phyloP scores from a whole-genome alignment of 2,888 invertebrate genomes.

The Gortyna flavago region DNA sequence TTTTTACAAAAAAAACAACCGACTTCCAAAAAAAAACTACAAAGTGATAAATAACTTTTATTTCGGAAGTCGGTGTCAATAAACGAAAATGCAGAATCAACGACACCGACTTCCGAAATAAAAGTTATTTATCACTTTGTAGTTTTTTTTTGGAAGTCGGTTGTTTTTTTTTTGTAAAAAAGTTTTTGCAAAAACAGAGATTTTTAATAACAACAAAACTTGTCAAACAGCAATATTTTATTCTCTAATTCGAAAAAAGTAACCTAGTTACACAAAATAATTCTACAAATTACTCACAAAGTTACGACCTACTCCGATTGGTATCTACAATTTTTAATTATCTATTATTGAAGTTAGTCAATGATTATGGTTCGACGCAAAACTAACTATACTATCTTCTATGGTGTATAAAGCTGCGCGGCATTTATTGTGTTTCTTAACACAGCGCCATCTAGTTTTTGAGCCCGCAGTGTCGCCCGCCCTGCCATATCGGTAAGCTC shows the following conservation, averaged over 20 bases:
- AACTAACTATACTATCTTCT: slow-evolving; percentile 31
- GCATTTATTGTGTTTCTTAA: slow-evolving; percentile 34
- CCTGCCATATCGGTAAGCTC: slow-evolving; percentile 28
- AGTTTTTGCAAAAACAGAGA: not conserved
- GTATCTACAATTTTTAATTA: not conserved
- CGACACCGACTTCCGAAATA: no score
- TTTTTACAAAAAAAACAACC: no score
- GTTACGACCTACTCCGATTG: not conserved
- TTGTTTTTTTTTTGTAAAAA: no score
- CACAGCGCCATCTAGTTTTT: slow-evolving; percentile 49
- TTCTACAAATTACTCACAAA: slow-evolving; percentile 2
- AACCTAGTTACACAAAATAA: not conserved
- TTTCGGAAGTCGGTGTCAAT: no score
- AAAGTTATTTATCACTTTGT: no score
- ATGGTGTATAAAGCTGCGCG: slow-evolving; percentile 32
- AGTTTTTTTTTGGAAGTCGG: no score
- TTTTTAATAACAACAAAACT: slow-evolving; percentile 4
- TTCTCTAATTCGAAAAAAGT: not conserved
- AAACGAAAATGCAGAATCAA: no score
- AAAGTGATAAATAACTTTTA: no score
- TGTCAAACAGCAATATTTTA: slow-evolving; percentile 1
- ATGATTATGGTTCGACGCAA: slow-evolving; percentile 31
- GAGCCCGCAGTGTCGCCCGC: slow-evolving; percentile 13
- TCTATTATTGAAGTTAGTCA: slow-evolving; percentile 5
- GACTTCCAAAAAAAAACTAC: no score